Percentiles rank a stretch among this genome's conserved stretches.
Evolutionary conservation across 2,113 vertebrate species (phyloP).

Genomic region (Ceyx melanurus): DNA sequence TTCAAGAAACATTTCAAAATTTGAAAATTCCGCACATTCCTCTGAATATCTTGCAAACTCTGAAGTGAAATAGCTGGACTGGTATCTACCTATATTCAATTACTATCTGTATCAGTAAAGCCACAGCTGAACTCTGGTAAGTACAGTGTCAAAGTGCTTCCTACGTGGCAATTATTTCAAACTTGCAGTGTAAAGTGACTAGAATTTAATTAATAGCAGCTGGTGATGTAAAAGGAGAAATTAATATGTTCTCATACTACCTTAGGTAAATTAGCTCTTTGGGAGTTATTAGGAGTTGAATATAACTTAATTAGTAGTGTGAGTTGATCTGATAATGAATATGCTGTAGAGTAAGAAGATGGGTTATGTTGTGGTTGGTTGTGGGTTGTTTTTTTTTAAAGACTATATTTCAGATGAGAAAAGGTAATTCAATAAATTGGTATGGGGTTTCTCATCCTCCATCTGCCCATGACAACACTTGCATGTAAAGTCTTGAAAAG

Average conservation of each 20-base stretch:
- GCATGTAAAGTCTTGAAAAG: not conserved
- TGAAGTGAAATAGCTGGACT: not conserved
- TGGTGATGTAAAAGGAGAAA: constrained; percentile 1
- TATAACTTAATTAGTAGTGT: constrained; percentile 41
- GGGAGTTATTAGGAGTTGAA: constrained; percentile 3
- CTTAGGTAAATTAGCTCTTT: constrained; percentile 19
- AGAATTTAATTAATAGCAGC: constrained; percentile 47
- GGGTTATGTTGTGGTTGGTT: not conserved
- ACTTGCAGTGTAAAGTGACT: not conserved
- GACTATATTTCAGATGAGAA: not conserved
- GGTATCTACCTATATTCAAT: not conserved
- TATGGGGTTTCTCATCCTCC: not conserved
- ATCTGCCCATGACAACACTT: not conserved
- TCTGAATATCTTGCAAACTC: not conserved
- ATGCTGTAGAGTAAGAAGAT: not conserved
- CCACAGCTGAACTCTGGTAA: not conserved
- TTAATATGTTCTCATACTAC: not conserved
- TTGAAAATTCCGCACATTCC: not conserved
- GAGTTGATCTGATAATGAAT: constrained; percentile 36
- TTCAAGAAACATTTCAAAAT: not conserved
- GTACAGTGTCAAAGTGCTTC: not conserved
- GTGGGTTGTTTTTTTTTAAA: not conserved
- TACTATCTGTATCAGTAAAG: not conserved
- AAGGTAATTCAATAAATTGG: not conserved
- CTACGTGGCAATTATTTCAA: not conserved